These are phyloP conservation scores for Aromia moschata DNA, from an alignment of 2,888 invertebrate species.

Conservation along the genomic window DNA sequence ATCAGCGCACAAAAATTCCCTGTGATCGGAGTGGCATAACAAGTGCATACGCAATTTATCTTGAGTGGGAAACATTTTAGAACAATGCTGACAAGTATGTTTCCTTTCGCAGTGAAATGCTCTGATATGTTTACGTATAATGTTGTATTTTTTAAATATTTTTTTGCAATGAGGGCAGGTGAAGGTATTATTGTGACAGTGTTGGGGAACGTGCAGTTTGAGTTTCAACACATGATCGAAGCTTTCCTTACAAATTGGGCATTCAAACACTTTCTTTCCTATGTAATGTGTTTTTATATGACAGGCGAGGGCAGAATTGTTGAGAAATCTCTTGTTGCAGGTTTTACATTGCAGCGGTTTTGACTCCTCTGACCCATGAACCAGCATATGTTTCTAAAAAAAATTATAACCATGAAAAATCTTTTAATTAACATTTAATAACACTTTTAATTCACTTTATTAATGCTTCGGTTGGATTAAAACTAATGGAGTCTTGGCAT, in stretches of 20 bases:
- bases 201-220: constrained; percentile 73
- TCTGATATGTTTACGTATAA: constrained; percentile 76
- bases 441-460: too few relatives aligned
- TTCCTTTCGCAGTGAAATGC: constrained; percentile 76
- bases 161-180: constrained; percentile 76
- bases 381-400: constrained; percentile 70
- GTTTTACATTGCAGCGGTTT: constrained; percentile 75
- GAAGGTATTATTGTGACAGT: constrained; percentile 72
- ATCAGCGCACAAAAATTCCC: constrained; percentile 77
- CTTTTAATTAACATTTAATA: too few relatives aligned
- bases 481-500: too few relatives aligned
- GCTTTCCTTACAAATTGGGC: constrained; percentile 75
- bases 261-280: constrained; percentile 73
- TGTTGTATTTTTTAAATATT: constrained; percentile 74
- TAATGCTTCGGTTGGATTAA: too few relatives aligned
- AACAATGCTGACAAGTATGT: constrained; percentile 74
- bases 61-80: constrained; percentile 74
- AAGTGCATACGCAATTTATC: constrained; percentile 79
- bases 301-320: constrained; percentile 76
- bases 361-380: constrained; percentile 74
- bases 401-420: too few relatives aligned
- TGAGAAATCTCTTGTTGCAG: constrained; percentile 75
- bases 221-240: constrained; percentile 73
- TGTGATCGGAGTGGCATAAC: constrained; percentile 71
- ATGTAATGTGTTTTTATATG: constrained; percentile 75